phyloP scores from a whole-genome alignment of 30 jellyfish, hydroid and myxozoan genomes.

The Rhopilema esculentum region DNA sequence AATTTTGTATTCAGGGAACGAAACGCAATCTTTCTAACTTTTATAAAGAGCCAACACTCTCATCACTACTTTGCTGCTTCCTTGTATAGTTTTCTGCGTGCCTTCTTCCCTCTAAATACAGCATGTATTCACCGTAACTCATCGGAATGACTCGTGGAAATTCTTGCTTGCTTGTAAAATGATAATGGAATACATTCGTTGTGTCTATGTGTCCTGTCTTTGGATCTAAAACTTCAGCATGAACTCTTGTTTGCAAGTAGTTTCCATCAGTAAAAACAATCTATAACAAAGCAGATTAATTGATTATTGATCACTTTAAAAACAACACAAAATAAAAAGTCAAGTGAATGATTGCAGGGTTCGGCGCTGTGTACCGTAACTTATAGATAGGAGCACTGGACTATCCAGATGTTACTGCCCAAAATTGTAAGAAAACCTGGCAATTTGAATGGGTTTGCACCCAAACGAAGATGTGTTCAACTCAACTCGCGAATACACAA shows the following conservation, averaged over 20 bases:
- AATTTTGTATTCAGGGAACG: too few relatives aligned
- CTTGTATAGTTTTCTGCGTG: constrained; percentile 21
- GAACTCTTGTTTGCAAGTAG: constrained; percentile 87
- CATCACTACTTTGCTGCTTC: neutral
- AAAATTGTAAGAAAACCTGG: too few relatives aligned
- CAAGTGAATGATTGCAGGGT: too few relatives aligned
- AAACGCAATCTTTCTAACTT: neutral
- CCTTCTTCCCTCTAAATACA: constrained; percentile 87
- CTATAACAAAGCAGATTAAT: constrained; percentile 34
- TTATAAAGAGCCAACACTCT: too few relatives aligned
- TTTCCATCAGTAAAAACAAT: constrained; percentile 82
- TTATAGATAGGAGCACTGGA: too few relatives aligned
- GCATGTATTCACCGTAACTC: constrained; percentile 96
- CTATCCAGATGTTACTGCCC: too few relatives aligned
- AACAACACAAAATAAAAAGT: too few relatives aligned
- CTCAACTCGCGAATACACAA: too few relatives aligned
- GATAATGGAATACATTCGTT: constrained; percentile 87
- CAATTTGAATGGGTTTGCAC: too few relatives aligned
- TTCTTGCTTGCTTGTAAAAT: constrained; percentile 71
- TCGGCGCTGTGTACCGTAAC: too few relatives aligned
- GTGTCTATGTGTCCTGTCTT: constrained; percentile 82
- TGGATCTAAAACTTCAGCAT: constrained; percentile 92
- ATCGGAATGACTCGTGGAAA: constrained; percentile 83
- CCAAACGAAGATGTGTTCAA: too few relatives aligned
- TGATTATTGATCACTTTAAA: too few relatives aligned